Conservation (phyloP, 2,113 vertebrate genomes). For the Salvelinus namaycush region DNA sequence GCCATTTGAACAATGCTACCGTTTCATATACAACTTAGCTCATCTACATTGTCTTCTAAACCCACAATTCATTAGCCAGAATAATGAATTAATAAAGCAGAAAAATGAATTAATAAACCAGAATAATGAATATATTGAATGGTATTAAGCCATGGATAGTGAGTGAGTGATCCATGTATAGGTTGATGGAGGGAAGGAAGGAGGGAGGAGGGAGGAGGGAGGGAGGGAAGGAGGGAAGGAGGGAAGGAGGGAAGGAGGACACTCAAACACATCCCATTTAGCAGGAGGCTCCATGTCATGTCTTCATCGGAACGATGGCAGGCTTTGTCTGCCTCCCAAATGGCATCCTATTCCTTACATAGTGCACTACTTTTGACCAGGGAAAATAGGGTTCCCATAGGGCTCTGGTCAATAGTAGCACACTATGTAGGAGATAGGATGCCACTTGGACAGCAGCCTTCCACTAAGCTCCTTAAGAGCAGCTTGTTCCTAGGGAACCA, state of each 20-base stretch:
- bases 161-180: slow-evolving; percentile 61
- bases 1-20: not conserved
- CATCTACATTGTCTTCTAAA: slow-evolving; percentile 41
- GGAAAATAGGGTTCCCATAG: no score
- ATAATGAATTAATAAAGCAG: not conserved
- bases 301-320: slow-evolving; percentile 57
- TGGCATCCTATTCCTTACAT: no score
- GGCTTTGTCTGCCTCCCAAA: no score
- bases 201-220: slow-evolving; percentile 17
- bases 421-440: no score
- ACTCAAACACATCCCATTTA: slow-evolving; percentile 73
- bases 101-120: no score
- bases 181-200: slow-evolving; percentile 65
- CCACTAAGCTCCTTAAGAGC: slow-evolving; percentile 80
- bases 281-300: slow-evolving; percentile 72
- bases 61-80: slow-evolving; percentile 59
- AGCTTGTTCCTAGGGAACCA: slow-evolving; percentile 66
- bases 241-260: slow-evolving; percentile 15
- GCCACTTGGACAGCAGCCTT: slow-evolving; percentile 60
- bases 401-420: no score
- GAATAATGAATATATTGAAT: slow-evolving; percentile 58
- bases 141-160: slow-evolving; percentile 61
- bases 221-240: not conserved
- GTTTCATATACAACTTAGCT: slow-evolving; percentile 14
- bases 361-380: no score